phyloP scores from a whole-genome alignment of 2,113 vertebrate genomes.

The Mobula hypostoma region DNA sequence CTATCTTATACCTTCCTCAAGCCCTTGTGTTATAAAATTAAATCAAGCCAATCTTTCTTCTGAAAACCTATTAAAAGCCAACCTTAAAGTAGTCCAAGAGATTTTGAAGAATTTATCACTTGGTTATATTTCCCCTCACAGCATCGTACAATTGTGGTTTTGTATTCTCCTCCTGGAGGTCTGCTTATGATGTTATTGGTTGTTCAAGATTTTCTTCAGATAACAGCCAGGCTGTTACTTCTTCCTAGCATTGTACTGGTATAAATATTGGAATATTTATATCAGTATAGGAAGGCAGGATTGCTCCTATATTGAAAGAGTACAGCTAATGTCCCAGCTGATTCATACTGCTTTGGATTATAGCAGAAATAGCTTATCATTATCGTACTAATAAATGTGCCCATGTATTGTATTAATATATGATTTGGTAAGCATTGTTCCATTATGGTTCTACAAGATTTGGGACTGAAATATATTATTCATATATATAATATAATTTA shows the following conservation, averaged over 20 bases:
- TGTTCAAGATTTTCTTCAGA: background rate
- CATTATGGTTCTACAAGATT: too few relatives aligned
- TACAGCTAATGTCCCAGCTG: background rate
- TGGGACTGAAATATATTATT: too few relatives aligned
- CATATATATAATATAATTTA: too few relatives aligned
- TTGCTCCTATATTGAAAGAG: background rate
- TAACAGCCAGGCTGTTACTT: background rate
- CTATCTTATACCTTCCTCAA: background rate
- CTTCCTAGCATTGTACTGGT: background rate
- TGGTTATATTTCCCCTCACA: background rate
- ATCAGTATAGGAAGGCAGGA: background rate
- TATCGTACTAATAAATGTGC: background rate
- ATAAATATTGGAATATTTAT: background rate
- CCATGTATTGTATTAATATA: too few relatives aligned
- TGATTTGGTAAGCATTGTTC: too few relatives aligned
- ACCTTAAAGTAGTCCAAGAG: background rate
- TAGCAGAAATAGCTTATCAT: background rate
- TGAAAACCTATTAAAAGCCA: background rate
- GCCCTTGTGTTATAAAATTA: background rate
- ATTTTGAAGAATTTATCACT: background rate
- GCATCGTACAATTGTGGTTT: background rate
- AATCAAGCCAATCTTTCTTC: background rate
- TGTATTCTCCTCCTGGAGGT: background rate
- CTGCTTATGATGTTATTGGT: background rate
- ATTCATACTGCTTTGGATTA: background rate